A percentile compares a stretch with the other conserved stretches of the same genome.
Conservation (phyloP, 1,140 invertebrate species). For the Rhopalosiphum maidis region DNA sequence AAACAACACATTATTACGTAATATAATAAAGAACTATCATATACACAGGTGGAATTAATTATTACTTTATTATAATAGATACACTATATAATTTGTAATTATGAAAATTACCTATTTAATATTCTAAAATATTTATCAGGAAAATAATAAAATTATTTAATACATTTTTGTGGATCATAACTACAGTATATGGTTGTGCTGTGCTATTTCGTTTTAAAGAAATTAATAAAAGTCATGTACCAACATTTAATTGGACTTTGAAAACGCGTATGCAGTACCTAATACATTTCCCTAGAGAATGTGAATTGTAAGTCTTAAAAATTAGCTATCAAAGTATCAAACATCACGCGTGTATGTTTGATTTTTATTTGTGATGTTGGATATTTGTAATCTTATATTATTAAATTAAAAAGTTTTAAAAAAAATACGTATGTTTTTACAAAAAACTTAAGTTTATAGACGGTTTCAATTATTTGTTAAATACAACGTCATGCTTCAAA, state of each 20-base stretch:
- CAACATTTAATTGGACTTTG: slow-evolving; percentile 37
- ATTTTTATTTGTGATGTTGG: background rate
- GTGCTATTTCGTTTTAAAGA: background rate
- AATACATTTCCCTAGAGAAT: background rate
- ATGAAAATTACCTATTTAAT: background rate
- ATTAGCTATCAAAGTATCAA: background rate
- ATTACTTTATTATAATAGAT: too few species aligned
- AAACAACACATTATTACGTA: too few species aligned
- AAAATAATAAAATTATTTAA: background rate
- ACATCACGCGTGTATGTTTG: background rate
- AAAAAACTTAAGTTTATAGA: background rate
- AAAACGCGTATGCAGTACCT: background rate
- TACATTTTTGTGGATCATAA: background rate
- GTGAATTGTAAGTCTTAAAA: slow-evolving; percentile 18
- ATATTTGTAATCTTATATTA: slow-evolving; percentile 10
- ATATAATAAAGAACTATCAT: too few species aligned
- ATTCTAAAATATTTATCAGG: background rate
- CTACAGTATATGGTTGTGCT: background rate
- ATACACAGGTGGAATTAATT: too few species aligned
- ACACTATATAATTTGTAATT: too few species aligned
- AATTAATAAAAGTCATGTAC: slow-evolving; percentile 20
- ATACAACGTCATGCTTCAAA: background rate
- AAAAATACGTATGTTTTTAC: background rate
- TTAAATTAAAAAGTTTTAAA: slow-evolving; percentile 26
- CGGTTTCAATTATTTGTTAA: background rate